phyloP scores from a whole-genome alignment of 2,113 vertebrate species.

The Nannobrachium achirus region DNA sequence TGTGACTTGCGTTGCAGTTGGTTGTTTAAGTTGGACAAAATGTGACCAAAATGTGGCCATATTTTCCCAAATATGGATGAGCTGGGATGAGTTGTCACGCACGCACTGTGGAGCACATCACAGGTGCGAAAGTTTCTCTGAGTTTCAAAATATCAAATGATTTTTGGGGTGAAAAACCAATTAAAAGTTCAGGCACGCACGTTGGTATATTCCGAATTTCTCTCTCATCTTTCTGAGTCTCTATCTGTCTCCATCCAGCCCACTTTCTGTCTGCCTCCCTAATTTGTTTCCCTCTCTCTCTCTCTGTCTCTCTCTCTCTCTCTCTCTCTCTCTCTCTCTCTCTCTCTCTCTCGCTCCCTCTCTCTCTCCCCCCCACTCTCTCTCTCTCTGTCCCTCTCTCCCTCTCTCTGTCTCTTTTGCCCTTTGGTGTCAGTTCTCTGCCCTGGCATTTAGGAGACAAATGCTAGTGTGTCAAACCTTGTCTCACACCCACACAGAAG shows the following conservation, averaged over 20 bases:
- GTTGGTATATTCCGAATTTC: neutral
- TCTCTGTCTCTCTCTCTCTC: constrained; percentile 8
- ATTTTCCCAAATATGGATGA: no score
- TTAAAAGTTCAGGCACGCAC: constrained; percentile 44
- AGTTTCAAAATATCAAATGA: constrained; percentile 42
- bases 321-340: neutral
- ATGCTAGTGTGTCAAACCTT: constrained; percentile 75
- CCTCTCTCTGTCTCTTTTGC: constrained; percentile 44
- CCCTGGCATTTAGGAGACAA: constrained; percentile 78
- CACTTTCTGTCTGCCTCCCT: neutral
- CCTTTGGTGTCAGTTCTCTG: constrained; percentile 74
- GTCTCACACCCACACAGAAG: constrained; percentile 54
- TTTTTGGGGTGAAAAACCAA: constrained; percentile 17
- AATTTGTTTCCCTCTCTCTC: constrained; percentile 7
- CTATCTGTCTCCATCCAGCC: no score
- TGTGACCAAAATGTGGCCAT: no score
- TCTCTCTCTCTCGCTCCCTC: no score
- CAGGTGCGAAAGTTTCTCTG: constrained; percentile 12
- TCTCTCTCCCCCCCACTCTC: neutral
- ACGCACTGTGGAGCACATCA: no score
- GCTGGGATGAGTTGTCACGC: no score
- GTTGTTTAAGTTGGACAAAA: no score
- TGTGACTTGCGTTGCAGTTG: no score
- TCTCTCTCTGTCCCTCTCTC: constrained; percentile 21
- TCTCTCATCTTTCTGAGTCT: no score